phyloP scores from a whole-genome alignment of 2,888 invertebrate species.

The Diaprepes abbreviatus region DNA sequence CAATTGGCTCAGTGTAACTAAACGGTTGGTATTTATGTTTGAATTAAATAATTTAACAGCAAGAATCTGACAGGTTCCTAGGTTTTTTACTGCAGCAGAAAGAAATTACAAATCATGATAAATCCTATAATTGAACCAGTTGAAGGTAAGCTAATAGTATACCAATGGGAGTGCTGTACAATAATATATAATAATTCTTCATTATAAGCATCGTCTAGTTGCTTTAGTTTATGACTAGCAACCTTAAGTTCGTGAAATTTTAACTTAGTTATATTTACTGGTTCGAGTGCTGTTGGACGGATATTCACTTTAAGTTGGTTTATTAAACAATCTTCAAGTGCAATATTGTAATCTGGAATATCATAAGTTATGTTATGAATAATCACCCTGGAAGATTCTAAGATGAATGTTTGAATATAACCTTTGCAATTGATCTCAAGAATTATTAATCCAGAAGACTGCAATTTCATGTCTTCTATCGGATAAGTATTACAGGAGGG shows the following conservation, averaged over 20 bases:
- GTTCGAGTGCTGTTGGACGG: not conserved
- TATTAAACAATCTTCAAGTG: not conserved
- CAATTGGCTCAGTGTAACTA: too few relatives aligned
- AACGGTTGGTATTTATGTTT: too few relatives aligned
- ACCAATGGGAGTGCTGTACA: too few relatives aligned
- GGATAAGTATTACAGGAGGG: not conserved
- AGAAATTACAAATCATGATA: not conserved
- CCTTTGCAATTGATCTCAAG: conserved; percentile 3
- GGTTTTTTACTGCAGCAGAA: too few relatives aligned
- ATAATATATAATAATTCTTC: too few relatives aligned
- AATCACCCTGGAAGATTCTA: not conserved
- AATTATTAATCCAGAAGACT: conserved; percentile 2
- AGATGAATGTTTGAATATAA: not conserved
- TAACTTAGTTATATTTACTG: not conserved
- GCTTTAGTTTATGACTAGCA: not conserved
- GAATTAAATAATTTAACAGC: too few relatives aligned
- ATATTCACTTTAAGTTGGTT: not conserved
- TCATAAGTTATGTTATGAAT: not conserved
- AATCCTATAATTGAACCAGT: not conserved
- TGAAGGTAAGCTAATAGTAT: not conserved
- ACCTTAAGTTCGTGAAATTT: too few relatives aligned
- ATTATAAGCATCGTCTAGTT: too few relatives aligned
- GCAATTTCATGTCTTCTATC: not conserved
- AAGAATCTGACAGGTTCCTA: too few relatives aligned
- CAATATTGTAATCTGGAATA: conserved; percentile 1